Evolutionary conservation across 2,113 vertebrate genomes (phyloP).

Genomic region (Ameiurus melas): DNA sequence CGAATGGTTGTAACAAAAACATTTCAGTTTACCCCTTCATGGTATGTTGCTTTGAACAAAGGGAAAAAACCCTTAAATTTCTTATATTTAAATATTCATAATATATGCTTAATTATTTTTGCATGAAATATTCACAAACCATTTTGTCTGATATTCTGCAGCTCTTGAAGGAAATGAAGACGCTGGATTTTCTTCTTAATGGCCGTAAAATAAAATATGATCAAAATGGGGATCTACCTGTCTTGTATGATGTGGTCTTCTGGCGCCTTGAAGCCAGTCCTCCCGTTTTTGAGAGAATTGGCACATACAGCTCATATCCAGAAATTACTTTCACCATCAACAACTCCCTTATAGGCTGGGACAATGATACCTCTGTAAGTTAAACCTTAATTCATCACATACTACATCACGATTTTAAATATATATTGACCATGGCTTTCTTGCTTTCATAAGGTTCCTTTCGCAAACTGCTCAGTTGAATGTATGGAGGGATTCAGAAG

Average conservation of each 20-base stretch:
- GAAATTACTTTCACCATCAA: constrained; percentile 64
- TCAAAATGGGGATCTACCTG: constrained; percentile 65
- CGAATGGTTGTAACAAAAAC: constrained; percentile 60
- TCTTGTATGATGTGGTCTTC: constrained; percentile 70
- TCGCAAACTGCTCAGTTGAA: constrained; percentile 50
- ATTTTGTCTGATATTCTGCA: constrained; percentile 29
- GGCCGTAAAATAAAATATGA: constrained; percentile 73
- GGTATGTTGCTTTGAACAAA: constrained; percentile 64
- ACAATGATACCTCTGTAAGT: constrained; percentile 58
- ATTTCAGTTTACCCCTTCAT: constrained; percentile 72
- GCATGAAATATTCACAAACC: not conserved
- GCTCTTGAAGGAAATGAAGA: constrained; percentile 62
- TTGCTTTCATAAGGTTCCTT: constrained; percentile 38
- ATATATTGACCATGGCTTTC: not conserved
- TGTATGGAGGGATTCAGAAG: constrained; percentile 37
- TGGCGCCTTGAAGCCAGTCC: constrained; percentile 72
- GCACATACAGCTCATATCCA: constrained; percentile 66
- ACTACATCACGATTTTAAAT: not conserved
- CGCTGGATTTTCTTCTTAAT: constrained; percentile 77
- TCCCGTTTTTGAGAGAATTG: constrained; percentile 62
- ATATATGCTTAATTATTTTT: not conserved
- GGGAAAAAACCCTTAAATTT: not conserved
- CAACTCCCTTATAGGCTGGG: constrained; percentile 69
- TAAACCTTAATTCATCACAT: not conserved
- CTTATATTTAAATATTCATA: not conserved